phyloP scores from a whole-genome alignment of 2,888 invertebrate species.

The Dermolepida albohirtum region DNA sequence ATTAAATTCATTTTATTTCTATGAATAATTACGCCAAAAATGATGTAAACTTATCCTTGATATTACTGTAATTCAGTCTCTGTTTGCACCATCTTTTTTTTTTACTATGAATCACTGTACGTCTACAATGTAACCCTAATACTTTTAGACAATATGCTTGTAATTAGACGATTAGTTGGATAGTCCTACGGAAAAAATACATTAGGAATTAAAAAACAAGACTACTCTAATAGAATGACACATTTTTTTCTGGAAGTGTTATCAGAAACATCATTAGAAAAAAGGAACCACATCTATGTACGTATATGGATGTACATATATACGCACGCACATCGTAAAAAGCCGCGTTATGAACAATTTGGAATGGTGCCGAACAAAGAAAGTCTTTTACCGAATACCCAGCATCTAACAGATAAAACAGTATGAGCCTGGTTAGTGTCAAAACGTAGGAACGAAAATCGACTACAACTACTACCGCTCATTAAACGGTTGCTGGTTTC shows the following conservation, averaged over 20 bases:
- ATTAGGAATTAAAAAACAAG: not conserved
- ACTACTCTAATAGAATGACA: slow-evolving; percentile 1
- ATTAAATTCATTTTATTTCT: too few species aligned
- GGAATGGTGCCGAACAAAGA: slow-evolving; percentile 6
- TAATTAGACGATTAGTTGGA: too few species aligned
- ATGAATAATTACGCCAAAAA: too few species aligned
- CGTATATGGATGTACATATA: not conserved
- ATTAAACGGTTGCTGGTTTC: slow-evolving; percentile 20
- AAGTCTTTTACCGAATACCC: slow-evolving; percentile 10
- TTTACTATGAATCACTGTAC: too few species aligned
- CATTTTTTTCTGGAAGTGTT: slow-evolving; percentile 23
- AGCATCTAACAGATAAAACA: slow-evolving; percentile 25
- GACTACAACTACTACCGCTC: slow-evolving; percentile 12
- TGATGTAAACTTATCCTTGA: too few species aligned
- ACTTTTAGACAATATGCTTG: too few species aligned
- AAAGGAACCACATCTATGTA: slow-evolving; percentile 4
- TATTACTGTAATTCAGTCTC: too few species aligned
- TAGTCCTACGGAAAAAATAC: too few species aligned
- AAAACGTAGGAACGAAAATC: slow-evolving; percentile 24
- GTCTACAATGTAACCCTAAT: too few species aligned
- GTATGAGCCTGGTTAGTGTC: slow-evolving; percentile 33
- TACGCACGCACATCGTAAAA: slow-evolving; percentile 8
- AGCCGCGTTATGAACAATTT: slow-evolving; percentile 11
- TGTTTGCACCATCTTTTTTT: too few species aligned
- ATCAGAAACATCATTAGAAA: slow-evolving; percentile 27